phyloP scores from a whole-genome alignment of 2,113 vertebrate species.

The Catharus minimus region DNA sequence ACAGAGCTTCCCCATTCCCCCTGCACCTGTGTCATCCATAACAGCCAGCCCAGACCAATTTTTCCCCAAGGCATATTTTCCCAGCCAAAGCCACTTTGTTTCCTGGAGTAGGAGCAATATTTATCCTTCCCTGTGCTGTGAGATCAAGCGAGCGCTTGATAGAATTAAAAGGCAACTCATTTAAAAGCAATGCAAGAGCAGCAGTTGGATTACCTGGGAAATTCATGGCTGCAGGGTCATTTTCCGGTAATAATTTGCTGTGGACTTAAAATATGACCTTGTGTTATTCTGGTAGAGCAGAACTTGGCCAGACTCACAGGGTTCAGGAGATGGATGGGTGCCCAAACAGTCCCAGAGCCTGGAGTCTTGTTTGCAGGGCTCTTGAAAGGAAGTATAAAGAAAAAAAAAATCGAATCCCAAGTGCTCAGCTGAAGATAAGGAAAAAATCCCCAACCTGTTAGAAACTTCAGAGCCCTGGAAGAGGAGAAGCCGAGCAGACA shows the following conservation, averaged over 20 bases:
- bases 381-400: neutral
- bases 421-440: neutral
- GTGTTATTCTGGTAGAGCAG: neutral
- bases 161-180: constrained; percentile 61
- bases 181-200: constrained; percentile 42
- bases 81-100: neutral
- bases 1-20: neutral
- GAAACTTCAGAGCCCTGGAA: neutral
- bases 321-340: neutral
- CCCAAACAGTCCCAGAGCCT: accelerated
- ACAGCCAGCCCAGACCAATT: neutral
- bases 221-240: neutral
- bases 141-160: neutral
- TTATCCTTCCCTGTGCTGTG: constrained; percentile 3
- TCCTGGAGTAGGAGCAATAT: constrained; percentile 12
- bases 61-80: neutral
- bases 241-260: neutral
- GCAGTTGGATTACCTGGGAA: constrained; percentile 56
- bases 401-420: neutral
- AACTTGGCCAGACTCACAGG: neutral
- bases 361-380: neutral
- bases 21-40: neutral
- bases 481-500: neutral
- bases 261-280: neutral
- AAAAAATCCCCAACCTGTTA: neutral